Conservation (phyloP, 2,888 invertebrate genomes). For the Abrostola tripartita region DNA sequence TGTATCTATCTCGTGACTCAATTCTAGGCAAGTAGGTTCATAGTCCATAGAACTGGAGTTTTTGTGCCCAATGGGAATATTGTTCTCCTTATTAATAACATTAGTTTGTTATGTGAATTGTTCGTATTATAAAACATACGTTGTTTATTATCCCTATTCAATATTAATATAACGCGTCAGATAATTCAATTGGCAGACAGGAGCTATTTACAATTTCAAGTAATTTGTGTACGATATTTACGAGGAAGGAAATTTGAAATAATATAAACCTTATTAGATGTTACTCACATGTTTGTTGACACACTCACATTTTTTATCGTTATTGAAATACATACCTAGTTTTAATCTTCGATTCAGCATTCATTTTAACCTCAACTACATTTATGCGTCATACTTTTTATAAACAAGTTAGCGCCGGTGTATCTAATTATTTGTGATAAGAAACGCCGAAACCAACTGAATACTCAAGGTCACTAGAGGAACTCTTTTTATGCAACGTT, state of each 20-base stretch:
- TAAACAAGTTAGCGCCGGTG: background rate
- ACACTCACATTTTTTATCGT: too few relatives aligned
- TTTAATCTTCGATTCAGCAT: too few relatives aligned
- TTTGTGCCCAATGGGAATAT: background rate
- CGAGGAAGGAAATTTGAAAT: slow-evolving; percentile 20
- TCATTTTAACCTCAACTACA: background rate
- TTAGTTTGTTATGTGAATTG: background rate
- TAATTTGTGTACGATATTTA: slow-evolving; percentile 3
- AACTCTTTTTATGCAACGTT: too few relatives aligned
- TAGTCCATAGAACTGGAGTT: background rate
- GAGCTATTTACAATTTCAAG: slow-evolving; percentile 1
- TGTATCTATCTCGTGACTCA: background rate
- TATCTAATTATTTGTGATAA: background rate
- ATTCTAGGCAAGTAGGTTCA: background rate
- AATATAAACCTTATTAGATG: background rate
- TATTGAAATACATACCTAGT: too few relatives aligned
- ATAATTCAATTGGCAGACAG: background rate
- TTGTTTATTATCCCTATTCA: slow-evolving; percentile 10
- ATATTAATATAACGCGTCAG: background rate
- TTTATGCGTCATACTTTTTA: background rate
- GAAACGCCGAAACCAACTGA: background rate
- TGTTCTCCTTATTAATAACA: background rate
- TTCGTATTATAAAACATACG: background rate
- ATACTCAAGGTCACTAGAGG: background rate
- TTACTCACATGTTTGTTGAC: background rate